Percentiles rank a stretch among this genome's conserved stretches.
Conservation (phyloP, 2,113 vertebrate genomes). For the Toxotes jaculatrix region DNA sequence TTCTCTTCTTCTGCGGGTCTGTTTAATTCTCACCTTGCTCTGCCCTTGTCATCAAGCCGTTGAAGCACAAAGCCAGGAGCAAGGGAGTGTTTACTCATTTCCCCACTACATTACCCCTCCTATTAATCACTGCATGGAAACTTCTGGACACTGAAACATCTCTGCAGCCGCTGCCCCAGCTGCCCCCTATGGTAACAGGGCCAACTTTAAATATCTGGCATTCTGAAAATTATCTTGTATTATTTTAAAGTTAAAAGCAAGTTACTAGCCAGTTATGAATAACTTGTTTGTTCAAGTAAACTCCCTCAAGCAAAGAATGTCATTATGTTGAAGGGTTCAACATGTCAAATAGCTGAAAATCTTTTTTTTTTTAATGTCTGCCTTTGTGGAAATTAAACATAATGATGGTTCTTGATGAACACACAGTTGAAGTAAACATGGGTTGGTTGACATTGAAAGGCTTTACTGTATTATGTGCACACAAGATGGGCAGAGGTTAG, state of each 20-base stretch:
- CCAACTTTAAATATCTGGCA: conserved; percentile 63
- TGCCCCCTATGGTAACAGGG: conserved; percentile 63
- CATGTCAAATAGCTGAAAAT: conserved; percentile 28
- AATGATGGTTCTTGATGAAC: conserved; percentile 46
- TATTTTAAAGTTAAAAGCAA: not conserved
- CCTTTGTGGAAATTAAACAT: conserved; percentile 35
- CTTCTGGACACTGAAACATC: conserved; percentile 98
- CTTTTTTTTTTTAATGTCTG: not conserved
- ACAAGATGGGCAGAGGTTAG: conserved; percentile 79
- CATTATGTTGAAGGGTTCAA: conserved; percentile 25
- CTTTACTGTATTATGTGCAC: conserved; percentile 70
- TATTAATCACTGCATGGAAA: conserved; percentile 99
- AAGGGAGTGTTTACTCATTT: conserved; percentile 99
- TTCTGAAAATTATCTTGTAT: conserved; percentile 26
- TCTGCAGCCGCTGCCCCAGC: conserved; percentile 86
- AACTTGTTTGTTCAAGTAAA: conserved; percentile 43
- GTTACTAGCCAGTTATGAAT: not conserved
- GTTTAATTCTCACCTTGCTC: conserved; percentile 99
- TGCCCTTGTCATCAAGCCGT: conserved; percentile 99
- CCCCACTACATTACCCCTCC: conserved; percentile 99
- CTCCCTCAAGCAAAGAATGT: conserved; percentile 8
- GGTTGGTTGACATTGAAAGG: conserved; percentile 80
- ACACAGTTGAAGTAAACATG: conserved; percentile 66
- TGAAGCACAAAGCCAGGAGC: conserved; percentile 99
- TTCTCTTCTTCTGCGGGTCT: conserved; percentile 88